Evolutionary conservation across 2,888 invertebrate species (phyloP), one percentile per base, ranked within the genome.

Genomic region (Mythimna ferrago): DNA sequence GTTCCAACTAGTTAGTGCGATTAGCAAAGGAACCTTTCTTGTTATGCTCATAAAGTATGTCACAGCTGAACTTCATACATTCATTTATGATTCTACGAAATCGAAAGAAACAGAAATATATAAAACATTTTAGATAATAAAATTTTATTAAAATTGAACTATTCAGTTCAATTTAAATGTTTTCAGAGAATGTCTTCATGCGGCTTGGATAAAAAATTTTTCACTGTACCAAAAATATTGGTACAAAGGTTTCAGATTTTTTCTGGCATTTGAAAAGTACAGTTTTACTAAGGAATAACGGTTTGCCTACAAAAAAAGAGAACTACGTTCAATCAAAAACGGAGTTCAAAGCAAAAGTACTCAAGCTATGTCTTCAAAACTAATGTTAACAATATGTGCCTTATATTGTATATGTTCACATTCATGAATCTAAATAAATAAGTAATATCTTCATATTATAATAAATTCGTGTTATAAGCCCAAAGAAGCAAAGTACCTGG

Each of bases 11-110:
- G 69, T 74, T 74, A 73, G 38, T 57, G 75, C 64, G 71, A 79
- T 83, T 81, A 81, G 51, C 56, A 53, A 63, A 75, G 70, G 54
- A 82, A 79, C 56, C 26, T 32, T 78, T 69, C 41, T 70, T 54
- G 48, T 32, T 64, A 16, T 53, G 44, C 44, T 57, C 73, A 48
- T 72, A 21, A 72, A 71, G 54, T 79, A 79, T 63, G 44, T 73
- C 53, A 41, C 51, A 56, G 57, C 35, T 54, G 19, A 71, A 44
- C 44, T 62, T n/a, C 0, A 57, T 38, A 32, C 2, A 26, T 65
- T 62, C 9, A 5, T 48, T 69, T 51, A 51, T 19, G 57, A 6
- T 21, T 41, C 2, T 16, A 11, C 11, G 44, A 76, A 67, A 54
- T 32, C 16, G n/a, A 48, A 68, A 10, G 7, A 16, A 57, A 16